Base-by-base conservation (phyloP, 2,888 invertebrate species). In the Mystacides longicornis region DNA sequence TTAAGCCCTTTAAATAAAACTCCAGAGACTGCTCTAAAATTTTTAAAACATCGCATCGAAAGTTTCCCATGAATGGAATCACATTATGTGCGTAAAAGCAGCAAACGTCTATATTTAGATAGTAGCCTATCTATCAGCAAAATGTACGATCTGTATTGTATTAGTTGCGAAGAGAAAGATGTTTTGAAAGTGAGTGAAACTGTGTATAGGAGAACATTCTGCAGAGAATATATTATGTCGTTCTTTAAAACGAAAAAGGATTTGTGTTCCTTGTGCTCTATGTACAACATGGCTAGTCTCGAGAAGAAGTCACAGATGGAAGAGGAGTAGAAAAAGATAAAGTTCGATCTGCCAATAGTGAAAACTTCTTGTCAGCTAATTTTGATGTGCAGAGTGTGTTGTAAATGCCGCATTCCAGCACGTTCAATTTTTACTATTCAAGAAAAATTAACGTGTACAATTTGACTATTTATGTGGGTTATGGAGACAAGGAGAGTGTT, bases 271-370 rank as follows among this genome's bases (percentile, higher is more conserved):
- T 14, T 43, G 43, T 43, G 43, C 18, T 11, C 43, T 4, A 43
- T 14, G 18, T 43, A 43, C 18, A 11, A 43, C 14, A 16, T 43
- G 43, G 43, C 43, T 16, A 43, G 16, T 43, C 11, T 18, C 18
- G 9, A 43, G 4, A 43, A 43, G 4, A 43, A 43, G 43, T 11
- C 7, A 11, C 11, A 11, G 9, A 16, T 43, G 18, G 43, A 43
- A n/a, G 43, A 43, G 4, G 43, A 43, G 16, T 43, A 43, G 21
- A 46, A 46, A 46, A 5, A 46, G 46, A 46, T 21, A 46, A 46
- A 20, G 18, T 20, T 4, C 3, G 46, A 43, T 11, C 9, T n/a
- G 21, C 21, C 3, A 18, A 20, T 20, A 21, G 20, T 46, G 9
- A 7, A 4, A 46, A 46, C 11, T 46, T 46, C 21, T 3, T 5